Evolutionary conservation across 2,113 vertebrate species (phyloP).

Genomic region (Oryzias melastigma): DNA sequence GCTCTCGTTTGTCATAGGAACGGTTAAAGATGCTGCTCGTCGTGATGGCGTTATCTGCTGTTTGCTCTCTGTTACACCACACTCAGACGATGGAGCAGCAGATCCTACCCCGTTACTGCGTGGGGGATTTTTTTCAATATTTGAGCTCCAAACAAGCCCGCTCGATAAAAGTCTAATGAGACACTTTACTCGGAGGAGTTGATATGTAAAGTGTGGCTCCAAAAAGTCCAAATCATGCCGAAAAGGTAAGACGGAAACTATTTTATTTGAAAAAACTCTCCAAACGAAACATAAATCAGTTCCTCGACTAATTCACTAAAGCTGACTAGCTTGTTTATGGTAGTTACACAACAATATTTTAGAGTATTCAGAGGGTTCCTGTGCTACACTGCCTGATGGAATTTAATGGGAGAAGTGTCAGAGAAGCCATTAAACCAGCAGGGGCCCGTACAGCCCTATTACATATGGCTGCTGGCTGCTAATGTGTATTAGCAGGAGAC

Average conservation of each 20-base stretch:
- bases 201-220: slow-evolving; percentile 36
- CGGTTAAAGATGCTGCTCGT: slow-evolving; percentile 78
- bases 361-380: slow-evolving; percentile 61
- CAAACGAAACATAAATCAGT: neutral
- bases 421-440: slow-evolving; percentile 70
- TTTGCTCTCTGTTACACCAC: slow-evolving; percentile 50
- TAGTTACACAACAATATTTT: slow-evolving; percentile 73
- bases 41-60: slow-evolving; percentile 78
- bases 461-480: slow-evolving; percentile 73
- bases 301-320: slow-evolving; percentile 7
- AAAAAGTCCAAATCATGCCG: slow-evolving; percentile 30
- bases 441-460: slow-evolving; percentile 69
- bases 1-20: slow-evolving; percentile 86
- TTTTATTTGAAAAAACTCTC: slow-evolving; percentile 34
- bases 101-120: slow-evolving; percentile 68
- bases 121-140: slow-evolving; percentile 52
- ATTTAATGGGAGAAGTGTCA: slow-evolving; percentile 75
- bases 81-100: slow-evolving; percentile 54
- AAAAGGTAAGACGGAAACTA: slow-evolving; percentile 8
- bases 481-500: slow-evolving; percentile 76
- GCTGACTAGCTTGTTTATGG: slow-evolving; percentile 65
- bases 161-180: slow-evolving; percentile 63
- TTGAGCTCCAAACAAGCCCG: slow-evolving; percentile 57
- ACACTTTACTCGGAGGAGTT: slow-evolving; percentile 58
- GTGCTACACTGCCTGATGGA: slow-evolving; percentile 60